Conservation (phyloP, 2,113 vertebrate genomes). For the Melanocharis versteri region DNA sequence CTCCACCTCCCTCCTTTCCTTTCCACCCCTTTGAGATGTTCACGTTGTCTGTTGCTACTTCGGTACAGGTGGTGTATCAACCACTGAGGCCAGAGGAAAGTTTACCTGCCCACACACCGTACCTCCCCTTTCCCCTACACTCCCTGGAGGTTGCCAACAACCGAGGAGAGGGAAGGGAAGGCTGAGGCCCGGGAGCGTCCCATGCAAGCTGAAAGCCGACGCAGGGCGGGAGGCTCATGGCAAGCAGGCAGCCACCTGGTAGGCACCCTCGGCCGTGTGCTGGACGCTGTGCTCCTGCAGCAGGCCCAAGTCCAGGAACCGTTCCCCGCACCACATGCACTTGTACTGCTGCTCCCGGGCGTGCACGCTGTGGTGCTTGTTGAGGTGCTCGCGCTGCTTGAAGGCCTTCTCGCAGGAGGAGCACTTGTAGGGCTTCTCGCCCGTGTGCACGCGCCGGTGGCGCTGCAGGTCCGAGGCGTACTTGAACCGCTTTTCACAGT, state of each 20-base stretch:
- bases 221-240: conserved; percentile 58
- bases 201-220: background rate
- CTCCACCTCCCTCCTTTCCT: background rate
- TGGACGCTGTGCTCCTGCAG: conserved; percentile 96
- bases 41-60: fast-evolving
- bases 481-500: conserved; percentile 97
- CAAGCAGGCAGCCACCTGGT: conserved; percentile 87
- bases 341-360: conserved; percentile 96
- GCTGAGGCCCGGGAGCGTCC: background rate
- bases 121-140: background rate
- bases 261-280: conserved; percentile 86
- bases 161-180: background rate
- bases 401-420: conserved; percentile 94
- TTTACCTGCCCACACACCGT: background rate
- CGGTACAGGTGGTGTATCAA: fast-evolving
- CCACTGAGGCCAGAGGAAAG: background rate
- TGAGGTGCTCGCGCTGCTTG: conserved; percentile 95
- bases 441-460: conserved; percentile 91
- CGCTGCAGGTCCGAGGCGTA: conserved; percentile 96
- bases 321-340: conserved; percentile 95
- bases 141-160: background rate
- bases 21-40: background rate
- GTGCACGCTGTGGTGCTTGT: conserved; percentile 93
- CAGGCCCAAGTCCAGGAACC: conserved; percentile 90
- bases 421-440: conserved; percentile 97